phyloP scores from a whole-genome alignment of 1,140 invertebrate genomes.

The Mercenaria mercenaria region DNA sequence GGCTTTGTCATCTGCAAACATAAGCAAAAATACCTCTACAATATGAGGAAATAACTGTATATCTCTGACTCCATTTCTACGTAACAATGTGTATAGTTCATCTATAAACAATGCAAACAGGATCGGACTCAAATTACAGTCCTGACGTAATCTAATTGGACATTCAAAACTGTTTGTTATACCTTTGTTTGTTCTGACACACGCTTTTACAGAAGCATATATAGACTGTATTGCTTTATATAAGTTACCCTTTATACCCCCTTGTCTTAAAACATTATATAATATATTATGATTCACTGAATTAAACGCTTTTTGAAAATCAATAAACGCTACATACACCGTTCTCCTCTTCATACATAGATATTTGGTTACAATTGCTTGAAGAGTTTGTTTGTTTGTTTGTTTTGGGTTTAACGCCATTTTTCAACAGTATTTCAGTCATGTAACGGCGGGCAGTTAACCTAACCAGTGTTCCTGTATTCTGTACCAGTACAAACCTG shows the following conservation, averaged over 20 bases:
- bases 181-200: background rate
- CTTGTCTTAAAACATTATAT: background rate
- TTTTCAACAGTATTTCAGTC: too few relatives aligned
- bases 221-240: constrained; percentile 18
- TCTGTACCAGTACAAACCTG: too few relatives aligned
- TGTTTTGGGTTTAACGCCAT: too few relatives aligned
- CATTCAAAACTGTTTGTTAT: constrained; percentile 28
- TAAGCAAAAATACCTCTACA: background rate
- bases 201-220: constrained; percentile 31
- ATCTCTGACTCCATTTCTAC: background rate
- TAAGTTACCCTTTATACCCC: constrained; percentile 19
- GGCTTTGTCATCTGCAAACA: constrained; percentile 46
- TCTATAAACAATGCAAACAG: constrained; percentile 45
- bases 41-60: constrained; percentile 24
- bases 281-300: constrained; percentile 12
- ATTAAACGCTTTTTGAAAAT: constrained; percentile 59
- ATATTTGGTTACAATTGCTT: constrained; percentile 7
- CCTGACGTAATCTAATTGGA: constrained; percentile 1
- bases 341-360: constrained; percentile 11
- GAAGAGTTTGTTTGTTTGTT: too few relatives aligned
- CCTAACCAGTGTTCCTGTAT: too few relatives aligned
- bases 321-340: constrained; percentile 43
- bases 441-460: too few relatives aligned
- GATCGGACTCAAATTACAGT: background rate
- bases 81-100: constrained; percentile 36